Base-by-base conservation (phyloP, 2,797 vertebrate genomes). In the Enteromius thamalakanensis region DNA sequence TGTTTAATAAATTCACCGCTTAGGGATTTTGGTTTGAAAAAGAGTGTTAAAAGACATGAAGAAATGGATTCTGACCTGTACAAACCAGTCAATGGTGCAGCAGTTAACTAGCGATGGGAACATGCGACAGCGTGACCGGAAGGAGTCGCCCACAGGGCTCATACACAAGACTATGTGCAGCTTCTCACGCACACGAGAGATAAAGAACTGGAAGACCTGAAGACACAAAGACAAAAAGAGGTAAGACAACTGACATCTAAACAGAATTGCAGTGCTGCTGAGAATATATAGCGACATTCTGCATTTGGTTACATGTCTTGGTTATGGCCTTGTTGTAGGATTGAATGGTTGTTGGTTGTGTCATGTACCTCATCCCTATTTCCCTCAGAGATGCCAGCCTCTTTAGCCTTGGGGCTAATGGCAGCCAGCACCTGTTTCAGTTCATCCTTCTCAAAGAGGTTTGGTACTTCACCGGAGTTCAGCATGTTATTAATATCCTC, bases 401-500 rank as follows among this genome's bases (percentile, higher is more conserved):
- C 94, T 92, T 96, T 97, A 86, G 96, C 95, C 90, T 92, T 95
- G 32, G 94, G 95, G 40, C 95, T 94, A 0, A 93, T 94, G 69
- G 94, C 94, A 65, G 93, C 94, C 60, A 96, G 91, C 15, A 96
- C 93, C 42, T 96, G 92, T 71, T 96, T 94, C 88, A 97, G 91
- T 75, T 95, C 94, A 80, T 96, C 95, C 82, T 96, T 97, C 91
- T 96, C 95, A 92, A 97, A 96, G 21, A 97, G 91, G 88, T 95
- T 95, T 68, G 95, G 96, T 26, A 96, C 95, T 87, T 97, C 94
- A 0, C 96, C 96, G 3, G 96, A 96, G 90, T 95, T 95, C 79
- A 97, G 90, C 93, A 96, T 96, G 88, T 97, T 97, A 90, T 96
- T 97, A 83, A 95, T 92, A 64, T 96, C 95, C 92, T 97, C 96